Conservation (phyloP, 2,113 vertebrate species). For the Laterallus jamaicensis region DNA sequence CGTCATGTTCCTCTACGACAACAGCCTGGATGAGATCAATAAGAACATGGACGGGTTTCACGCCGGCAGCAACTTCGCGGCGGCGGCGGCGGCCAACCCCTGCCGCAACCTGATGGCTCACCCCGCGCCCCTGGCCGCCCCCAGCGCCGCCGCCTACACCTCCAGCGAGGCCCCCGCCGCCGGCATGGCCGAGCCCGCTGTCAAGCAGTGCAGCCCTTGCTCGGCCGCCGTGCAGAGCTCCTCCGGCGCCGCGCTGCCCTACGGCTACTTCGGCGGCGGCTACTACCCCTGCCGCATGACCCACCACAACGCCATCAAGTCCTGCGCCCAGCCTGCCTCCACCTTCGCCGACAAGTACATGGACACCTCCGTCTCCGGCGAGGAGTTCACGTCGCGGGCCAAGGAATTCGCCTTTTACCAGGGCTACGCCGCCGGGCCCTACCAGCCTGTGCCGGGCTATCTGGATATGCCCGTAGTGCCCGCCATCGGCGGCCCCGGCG, state of each 20-base stretch:
- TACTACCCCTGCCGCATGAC: conserved; percentile 97
- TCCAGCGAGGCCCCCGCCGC: conserved; percentile 86
- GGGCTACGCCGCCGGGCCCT: conserved; percentile 91
- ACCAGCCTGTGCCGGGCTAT: conserved; percentile 94
- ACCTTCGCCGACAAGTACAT: conserved; percentile 93
- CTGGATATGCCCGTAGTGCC: conserved; percentile 95
- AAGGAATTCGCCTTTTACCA: conserved; percentile 99
- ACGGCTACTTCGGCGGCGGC: conserved; percentile 96
- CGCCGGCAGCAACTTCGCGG: conserved; percentile 84
- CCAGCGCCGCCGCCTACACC: conserved; percentile 78
- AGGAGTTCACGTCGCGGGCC: conserved; percentile 92
- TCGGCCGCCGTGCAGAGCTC: conserved; percentile 91
- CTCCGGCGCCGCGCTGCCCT: conserved; percentile 91
- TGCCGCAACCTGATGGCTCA: conserved; percentile 97
- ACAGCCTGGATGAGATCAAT: conserved; percentile 87
- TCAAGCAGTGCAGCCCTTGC: conserved; percentile 97
- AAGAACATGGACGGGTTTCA: conserved; percentile 94
- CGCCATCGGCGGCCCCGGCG: conserved; percentile 86
- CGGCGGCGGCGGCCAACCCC: conserved; percentile 83
- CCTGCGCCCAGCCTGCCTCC: conserved; percentile 89
- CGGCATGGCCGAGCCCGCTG: conserved; percentile 87
- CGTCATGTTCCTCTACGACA: conserved; percentile 99
- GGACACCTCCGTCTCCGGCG: conserved; percentile 90
- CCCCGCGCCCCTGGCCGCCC: conserved; percentile 89
- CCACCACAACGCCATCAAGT: conserved; percentile 90